A percentile compares a stretch with the other conserved stretches of the same genome.
Evolutionary conservation across 2,797 vertebrate species (phyloP).

Genomic region (Falco peregrinus): DNA sequence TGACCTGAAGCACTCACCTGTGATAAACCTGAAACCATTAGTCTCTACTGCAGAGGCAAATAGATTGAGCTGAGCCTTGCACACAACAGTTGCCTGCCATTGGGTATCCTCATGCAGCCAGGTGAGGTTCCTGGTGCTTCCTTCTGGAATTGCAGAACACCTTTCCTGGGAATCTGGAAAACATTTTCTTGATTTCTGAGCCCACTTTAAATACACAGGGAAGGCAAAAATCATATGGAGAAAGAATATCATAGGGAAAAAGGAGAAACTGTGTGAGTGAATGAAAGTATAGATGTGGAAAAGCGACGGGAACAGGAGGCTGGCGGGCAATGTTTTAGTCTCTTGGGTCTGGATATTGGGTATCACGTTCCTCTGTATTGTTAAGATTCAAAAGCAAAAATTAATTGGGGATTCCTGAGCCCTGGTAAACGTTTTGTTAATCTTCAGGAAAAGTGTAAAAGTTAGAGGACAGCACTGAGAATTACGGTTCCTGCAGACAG

Average conservation of each 20-base stretch:
- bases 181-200: not conserved
- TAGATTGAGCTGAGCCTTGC: not conserved
- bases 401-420: not conserved
- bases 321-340: not conserved
- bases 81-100: not conserved
- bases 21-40: not conserved
- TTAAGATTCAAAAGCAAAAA: not conserved
- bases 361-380: not conserved
- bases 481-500: not conserved
- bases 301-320: not conserved
- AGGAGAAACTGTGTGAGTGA: not conserved
- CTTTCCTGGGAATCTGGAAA: not conserved
- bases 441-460: not conserved
- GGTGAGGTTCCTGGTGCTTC: not conserved
- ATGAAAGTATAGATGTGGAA: not conserved
- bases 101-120: not conserved
- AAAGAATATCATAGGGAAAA: not conserved
- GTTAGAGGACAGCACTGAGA: not conserved
- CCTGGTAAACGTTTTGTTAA: not conserved
- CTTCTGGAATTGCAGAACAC: not conserved
- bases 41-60: not conserved
- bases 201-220: not conserved
- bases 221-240: not conserved
- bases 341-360: not conserved
- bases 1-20: not conserved